Percentiles rank a stretch among this genome's conserved stretches.
These are phyloP conservation scores for Cerastis rubricosa DNA, from an alignment of 2,888 invertebrate species.

Conservation along the genomic window DNA sequence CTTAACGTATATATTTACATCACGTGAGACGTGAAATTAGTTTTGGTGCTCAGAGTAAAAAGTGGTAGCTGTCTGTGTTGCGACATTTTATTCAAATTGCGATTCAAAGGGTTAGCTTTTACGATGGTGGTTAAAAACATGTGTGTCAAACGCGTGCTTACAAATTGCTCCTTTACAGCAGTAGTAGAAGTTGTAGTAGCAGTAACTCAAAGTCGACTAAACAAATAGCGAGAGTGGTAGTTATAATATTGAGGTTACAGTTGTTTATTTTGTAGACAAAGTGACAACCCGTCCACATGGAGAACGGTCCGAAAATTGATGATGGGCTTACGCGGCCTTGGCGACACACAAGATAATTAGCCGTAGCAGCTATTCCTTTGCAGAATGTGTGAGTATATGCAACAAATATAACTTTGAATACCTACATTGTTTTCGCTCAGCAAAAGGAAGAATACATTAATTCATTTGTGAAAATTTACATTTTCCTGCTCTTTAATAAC, in stretches of 20 bases:
- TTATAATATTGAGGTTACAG: constrained; percentile 60
- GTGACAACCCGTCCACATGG: constrained; percentile 70
- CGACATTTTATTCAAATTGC: constrained; percentile 8
- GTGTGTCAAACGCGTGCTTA: constrained; percentile 35
- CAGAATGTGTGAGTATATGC: constrained; percentile 17
- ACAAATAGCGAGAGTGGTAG: constrained; percentile 45
- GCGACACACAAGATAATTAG: constrained; percentile 51
- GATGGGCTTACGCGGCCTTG: constrained; percentile 54
- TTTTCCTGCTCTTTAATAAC: constrained; percentile 44
- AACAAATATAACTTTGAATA: constrained; percentile 28
- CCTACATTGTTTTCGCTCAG: constrained; percentile 40
- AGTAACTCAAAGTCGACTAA: constrained; percentile 36
- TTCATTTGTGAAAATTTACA: constrained; percentile 44
- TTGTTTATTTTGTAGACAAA: constrained; percentile 72
- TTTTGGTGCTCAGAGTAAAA: not conserved
- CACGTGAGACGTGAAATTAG: not conserved
- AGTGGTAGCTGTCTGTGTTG: not conserved
- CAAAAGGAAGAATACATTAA: constrained; percentile 44
- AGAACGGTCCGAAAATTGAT: constrained; percentile 72
- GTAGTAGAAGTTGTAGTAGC: constrained; percentile 5
- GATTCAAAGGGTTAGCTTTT: constrained; percentile 16
- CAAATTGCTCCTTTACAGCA: constrained; percentile 28
- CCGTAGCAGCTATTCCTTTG: constrained; percentile 16
- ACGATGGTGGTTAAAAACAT: constrained; percentile 14
- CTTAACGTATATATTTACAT: not conserved